A percentile compares a stretch with the other conserved stretches of the same genome.
phyloP scores from a whole-genome alignment of 1,140 invertebrate species.

The Cotesia vestalis region DNA sequence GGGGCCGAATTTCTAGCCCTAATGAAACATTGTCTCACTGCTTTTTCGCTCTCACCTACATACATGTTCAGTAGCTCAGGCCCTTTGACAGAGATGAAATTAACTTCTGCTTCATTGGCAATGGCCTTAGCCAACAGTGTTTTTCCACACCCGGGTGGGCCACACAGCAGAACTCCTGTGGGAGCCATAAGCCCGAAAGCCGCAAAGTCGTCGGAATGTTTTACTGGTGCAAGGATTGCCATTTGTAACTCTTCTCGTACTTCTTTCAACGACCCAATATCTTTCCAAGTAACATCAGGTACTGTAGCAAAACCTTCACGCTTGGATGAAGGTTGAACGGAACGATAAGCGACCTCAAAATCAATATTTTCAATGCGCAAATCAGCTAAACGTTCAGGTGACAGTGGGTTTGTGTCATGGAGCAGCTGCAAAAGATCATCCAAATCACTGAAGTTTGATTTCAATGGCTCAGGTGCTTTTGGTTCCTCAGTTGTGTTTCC shows the following conservation, averaged over 20 bases:
- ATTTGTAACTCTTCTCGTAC: slow-evolving; percentile 90
- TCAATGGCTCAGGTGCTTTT: not conserved
- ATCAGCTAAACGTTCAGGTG: slow-evolving; percentile 68
- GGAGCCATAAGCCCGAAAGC: slow-evolving; percentile 80
- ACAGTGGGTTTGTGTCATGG: slow-evolving; percentile 67
- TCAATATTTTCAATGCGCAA: slow-evolving; percentile 78
- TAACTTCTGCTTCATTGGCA: slow-evolving; percentile 95
- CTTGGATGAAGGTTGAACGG: slow-evolving; percentile 91
- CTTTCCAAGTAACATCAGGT: slow-evolving; percentile 96
- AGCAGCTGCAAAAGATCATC: slow-evolving; percentile 59
- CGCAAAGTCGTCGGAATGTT: slow-evolving; percentile 82
- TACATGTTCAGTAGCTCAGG: slow-evolving; percentile 98
- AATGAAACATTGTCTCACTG: slow-evolving; percentile 93
- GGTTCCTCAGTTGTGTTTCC: slow-evolving; percentile 3
- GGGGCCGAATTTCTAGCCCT: slow-evolving; percentile 93
- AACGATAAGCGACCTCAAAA: slow-evolving; percentile 81
- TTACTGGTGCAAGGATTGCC: slow-evolving; percentile 91
- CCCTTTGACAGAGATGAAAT: slow-evolving; percentile 97
- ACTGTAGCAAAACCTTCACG: slow-evolving; percentile 97
- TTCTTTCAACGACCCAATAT: slow-evolving; percentile 91
- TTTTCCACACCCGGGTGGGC: slow-evolving; percentile 95
- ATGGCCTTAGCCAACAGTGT: slow-evolving; percentile 93
- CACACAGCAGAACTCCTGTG: slow-evolving; percentile 90
- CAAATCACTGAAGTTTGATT: not conserved
- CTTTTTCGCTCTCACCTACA: slow-evolving; percentile 98